Conservation (phyloP, 1,140 invertebrate genomes). For the Tetragnatha versicolor region DNA sequence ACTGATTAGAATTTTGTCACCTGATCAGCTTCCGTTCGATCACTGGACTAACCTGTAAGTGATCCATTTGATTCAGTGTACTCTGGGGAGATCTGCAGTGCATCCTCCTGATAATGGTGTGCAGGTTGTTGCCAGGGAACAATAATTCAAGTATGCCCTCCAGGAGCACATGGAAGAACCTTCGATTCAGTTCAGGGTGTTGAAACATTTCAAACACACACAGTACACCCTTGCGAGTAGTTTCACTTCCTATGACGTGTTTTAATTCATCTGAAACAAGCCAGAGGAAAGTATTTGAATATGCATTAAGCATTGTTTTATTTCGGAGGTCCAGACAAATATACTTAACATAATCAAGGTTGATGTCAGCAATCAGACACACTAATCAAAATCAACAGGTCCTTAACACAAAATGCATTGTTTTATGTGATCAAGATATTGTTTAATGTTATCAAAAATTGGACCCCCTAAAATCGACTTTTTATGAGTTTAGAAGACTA, state of each 20-base stretch:
- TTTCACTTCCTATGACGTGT: slow-evolving; percentile 89
- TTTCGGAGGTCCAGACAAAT: no score
- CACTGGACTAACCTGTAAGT: slow-evolving; percentile 24
- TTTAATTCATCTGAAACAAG: slow-evolving; percentile 83
- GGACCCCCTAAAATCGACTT: no score
- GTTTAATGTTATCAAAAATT: no score
- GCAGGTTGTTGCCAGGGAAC: slow-evolving; percentile 78
- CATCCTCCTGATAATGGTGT: slow-evolving; percentile 71
- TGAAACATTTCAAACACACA: slow-evolving; percentile 88
- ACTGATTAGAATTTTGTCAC: slow-evolving; percentile 52
- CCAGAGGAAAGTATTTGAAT: no score
- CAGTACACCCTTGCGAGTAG: slow-evolving; percentile 84
- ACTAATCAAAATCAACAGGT: no score
- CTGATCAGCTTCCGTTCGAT: slow-evolving; percentile 41
- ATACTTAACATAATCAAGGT: no score
- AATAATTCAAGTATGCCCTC: slow-evolving; percentile 80
- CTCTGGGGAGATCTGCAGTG: slow-evolving; percentile 66
- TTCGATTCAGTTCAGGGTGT: slow-evolving; percentile 81
- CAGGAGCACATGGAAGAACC: slow-evolving; percentile 85
- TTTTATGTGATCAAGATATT: no score
- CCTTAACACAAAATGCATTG: no score
- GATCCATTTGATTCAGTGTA: slow-evolving; percentile 21
- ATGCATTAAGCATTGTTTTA: no score
- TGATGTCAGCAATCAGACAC: no score
- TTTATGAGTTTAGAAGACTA: no score